Evolutionary conservation across 1,140 invertebrate genomes (phyloP).

Genomic region (Ceratina australensis): DNA sequence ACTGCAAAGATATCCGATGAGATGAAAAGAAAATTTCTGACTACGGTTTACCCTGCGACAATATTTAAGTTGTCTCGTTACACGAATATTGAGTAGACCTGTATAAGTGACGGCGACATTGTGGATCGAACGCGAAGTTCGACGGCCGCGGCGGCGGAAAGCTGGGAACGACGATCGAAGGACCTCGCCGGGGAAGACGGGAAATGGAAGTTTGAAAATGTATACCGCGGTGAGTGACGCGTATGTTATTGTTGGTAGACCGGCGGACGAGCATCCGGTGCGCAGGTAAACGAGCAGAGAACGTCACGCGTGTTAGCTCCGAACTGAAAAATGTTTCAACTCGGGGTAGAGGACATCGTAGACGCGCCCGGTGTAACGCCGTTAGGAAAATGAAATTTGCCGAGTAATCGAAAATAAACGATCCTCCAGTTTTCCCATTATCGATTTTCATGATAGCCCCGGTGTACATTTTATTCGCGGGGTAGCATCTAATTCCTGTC

Average conservation of each 20-base stretch:
- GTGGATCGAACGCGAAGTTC: conserved; percentile 35
- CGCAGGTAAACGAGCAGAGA: conserved; percentile 33
- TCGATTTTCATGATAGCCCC: no score
- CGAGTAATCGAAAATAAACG: not conserved
- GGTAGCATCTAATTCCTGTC: no score
- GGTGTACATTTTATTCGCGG: no score
- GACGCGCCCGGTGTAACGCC: conserved; percentile 15
- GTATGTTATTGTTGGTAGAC: conserved; percentile 49
- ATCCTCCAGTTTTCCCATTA: no score
- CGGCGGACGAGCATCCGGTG: conserved; percentile 41
- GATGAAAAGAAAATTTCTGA: not conserved
- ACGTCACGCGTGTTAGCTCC: conserved; percentile 2
- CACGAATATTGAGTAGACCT: not conserved
- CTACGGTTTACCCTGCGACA: no score
- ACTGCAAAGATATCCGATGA: no score
- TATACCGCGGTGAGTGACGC: conserved; percentile 46
- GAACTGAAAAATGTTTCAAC: conserved; percentile 25
- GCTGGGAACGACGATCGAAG: conserved; percentile 25
- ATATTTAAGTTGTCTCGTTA: no score
- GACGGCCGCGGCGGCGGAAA: not conserved
- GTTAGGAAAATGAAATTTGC: conserved; percentile 33
- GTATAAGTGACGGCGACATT: conserved; percentile 7
- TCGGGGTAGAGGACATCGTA: not conserved
- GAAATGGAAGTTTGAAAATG: conserved; percentile 57
- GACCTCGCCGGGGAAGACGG: conserved; percentile 31